These are phyloP conservation scores for Petrocephalus schoutedeni DNA, from an alignment of 2,797 vertebrate species.

Conservation along the genomic window DNA sequence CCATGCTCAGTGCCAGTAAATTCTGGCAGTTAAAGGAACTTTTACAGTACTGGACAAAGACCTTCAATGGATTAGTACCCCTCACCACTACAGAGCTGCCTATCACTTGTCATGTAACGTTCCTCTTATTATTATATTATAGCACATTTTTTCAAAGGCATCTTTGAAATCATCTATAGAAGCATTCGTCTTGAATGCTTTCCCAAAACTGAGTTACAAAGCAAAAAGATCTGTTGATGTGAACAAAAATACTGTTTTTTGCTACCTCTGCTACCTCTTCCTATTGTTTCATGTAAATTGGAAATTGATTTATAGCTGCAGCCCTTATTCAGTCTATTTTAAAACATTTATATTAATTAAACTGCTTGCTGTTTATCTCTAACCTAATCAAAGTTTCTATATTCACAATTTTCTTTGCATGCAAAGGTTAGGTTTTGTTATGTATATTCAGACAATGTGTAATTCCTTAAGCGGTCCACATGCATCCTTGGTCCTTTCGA, in stretches of 20 bases:
- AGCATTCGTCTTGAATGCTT: not conserved
- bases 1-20: not conserved
- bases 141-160: not conserved
- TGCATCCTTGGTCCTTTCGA: no score
- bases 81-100: not conserved
- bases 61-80: not conserved
- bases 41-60: not conserved
- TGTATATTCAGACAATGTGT: not conserved
- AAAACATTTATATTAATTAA: not conserved
- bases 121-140: not conserved
- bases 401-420: not conserved
- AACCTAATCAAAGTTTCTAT: not conserved
- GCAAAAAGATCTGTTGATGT: not conserved
- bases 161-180: no score
- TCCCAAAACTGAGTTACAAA: not conserved
- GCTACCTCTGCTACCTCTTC: no score
- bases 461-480: not conserved
- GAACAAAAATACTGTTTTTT: not conserved
- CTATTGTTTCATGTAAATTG: not conserved
- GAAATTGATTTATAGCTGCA: not conserved
- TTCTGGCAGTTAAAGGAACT: not conserved
- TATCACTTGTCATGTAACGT: not conserved
- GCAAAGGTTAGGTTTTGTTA: not conserved
- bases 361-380: not conserved
- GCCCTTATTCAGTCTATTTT: not conserved